These are phyloP conservation scores for Neodiprion lecontei DNA, from an alignment of 1,140 invertebrate genomes.

Conservation along the genomic window DNA sequence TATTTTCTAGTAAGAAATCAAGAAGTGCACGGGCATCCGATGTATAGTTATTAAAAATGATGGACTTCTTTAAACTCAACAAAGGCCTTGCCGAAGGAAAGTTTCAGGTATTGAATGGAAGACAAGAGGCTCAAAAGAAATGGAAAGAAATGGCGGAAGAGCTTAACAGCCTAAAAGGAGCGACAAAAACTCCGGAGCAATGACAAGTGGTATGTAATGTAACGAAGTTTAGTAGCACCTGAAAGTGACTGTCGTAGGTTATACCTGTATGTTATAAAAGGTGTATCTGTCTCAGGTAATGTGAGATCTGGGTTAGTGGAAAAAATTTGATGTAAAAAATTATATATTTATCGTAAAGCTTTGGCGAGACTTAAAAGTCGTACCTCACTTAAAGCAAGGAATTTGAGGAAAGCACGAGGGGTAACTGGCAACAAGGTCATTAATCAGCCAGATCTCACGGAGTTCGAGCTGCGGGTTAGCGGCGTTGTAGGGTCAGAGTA, in stretches of 20 bases:
- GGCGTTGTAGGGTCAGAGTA: not conserved
- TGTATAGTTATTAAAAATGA: not conserved
- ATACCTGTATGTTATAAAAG: too few species aligned
- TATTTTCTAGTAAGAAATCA: not conserved
- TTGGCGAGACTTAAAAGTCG: not conserved
- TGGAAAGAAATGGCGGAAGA: not conserved
- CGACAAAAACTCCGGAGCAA: not conserved
- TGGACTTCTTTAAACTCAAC: not conserved
- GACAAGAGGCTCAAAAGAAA: not conserved
- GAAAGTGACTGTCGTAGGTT: too few species aligned
- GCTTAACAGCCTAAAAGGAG: not conserved
- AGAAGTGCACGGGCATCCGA: not conserved
- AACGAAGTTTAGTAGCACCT: not conserved
- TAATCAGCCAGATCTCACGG: not conserved
- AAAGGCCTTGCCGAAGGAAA: constrained; percentile 1
- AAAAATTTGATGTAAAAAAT: not conserved
- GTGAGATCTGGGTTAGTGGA: not conserved
- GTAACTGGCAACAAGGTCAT: not conserved
- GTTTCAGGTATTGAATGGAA: not conserved
- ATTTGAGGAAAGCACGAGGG: not conserved
- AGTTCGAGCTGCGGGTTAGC: not conserved
- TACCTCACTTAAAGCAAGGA: not conserved
- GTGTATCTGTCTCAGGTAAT: too few species aligned
- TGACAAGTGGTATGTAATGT: not conserved
- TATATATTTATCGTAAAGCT: not conserved